Conservation (phyloP, 2,113 vertebrate species). For the Furnarius figulus region DNA sequence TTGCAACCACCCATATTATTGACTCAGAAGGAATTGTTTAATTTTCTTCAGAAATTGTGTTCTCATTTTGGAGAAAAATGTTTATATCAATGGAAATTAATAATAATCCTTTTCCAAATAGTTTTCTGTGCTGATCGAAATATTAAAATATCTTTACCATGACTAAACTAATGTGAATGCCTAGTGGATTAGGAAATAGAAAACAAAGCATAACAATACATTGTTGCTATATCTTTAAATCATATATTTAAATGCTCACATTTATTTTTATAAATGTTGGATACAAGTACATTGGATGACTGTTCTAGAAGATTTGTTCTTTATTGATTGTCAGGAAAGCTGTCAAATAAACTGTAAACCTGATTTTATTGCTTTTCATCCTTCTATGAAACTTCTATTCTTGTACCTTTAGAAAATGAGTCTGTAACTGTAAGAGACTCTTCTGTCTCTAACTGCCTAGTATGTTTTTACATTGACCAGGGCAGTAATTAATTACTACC, state of each 20-base stretch:
- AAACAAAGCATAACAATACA: not conserved
- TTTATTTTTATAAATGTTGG: not conserved
- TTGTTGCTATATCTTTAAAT: not conserved
- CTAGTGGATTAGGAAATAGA: not conserved
- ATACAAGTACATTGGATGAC: not conserved
- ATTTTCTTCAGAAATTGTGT: not conserved
- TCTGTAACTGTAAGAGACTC: not conserved
- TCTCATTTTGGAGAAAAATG: not conserved
- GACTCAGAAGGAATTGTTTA: not conserved
- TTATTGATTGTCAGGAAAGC: not conserved
- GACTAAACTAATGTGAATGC: not conserved
- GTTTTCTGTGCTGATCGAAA: not conserved
- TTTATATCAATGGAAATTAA: not conserved
- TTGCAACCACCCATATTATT: not conserved
- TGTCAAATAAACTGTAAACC: not conserved
- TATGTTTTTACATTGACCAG: no score
- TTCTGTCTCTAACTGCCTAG: no score
- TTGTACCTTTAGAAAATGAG: not conserved
- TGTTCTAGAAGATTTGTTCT: not conserved
- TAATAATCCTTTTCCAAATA: not conserved
- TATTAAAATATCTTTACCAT: not conserved
- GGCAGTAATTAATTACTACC: no score
- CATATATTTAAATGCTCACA: not conserved
- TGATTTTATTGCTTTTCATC: not conserved
- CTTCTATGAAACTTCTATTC: not conserved